Evolutionary conservation across 1,140 invertebrate genomes (phyloP).

Genomic region (Zophobas atratus): DNA sequence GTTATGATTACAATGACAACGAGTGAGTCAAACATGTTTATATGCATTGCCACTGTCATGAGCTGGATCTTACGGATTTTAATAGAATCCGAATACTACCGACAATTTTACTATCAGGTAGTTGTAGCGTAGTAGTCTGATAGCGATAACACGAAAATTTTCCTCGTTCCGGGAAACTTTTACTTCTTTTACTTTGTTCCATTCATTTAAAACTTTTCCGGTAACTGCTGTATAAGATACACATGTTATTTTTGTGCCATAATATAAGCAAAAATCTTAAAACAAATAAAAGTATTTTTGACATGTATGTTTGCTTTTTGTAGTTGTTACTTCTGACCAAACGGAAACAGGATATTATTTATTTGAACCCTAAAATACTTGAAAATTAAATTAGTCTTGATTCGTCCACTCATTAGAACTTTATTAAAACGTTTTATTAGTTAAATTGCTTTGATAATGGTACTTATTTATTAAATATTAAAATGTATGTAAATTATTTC

Average conservation of each 20-base stretch:
- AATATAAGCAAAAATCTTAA: too few species aligned
- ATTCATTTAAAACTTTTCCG: not conserved
- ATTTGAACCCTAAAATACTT: not conserved
- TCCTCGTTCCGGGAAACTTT: not conserved
- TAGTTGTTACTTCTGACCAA: not conserved
- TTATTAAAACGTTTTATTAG: slow-evolving; percentile 1
- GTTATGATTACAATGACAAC: not conserved
- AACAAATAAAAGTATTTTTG: not conserved
- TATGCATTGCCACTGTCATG: too few species aligned
- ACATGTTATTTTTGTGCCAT: too few species aligned
- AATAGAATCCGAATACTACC: not conserved
- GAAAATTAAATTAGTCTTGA: slow-evolving; percentile 7
- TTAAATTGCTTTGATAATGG: slow-evolving; percentile 3
- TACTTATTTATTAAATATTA: not conserved
- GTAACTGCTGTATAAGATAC: not conserved
- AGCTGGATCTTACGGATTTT: not conserved
- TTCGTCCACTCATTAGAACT: slow-evolving; percentile 3
- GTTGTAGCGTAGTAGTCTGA: not conserved
- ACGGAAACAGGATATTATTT: slow-evolving; percentile 2
- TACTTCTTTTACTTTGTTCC: not conserved
- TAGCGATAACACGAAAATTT: not conserved
- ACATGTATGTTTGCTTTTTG: not conserved
- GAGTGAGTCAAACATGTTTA: not conserved
- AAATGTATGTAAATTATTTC: too few species aligned
- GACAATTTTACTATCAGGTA: not conserved